Evolutionary conservation across 2,888 invertebrate species (phyloP).

Genomic region (Dicycla oo): DNA sequence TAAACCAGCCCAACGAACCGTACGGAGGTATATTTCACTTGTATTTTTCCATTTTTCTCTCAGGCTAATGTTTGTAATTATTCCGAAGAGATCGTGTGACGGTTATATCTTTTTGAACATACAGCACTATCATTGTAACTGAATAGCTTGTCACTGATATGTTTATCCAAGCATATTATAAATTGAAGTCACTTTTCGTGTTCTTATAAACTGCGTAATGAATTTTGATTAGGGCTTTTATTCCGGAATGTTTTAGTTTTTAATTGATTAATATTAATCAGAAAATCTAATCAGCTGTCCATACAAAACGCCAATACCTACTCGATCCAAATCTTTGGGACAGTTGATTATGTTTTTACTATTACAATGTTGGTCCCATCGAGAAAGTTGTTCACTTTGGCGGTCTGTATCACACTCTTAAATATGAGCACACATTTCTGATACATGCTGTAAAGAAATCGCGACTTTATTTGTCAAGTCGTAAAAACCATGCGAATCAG

Average conservation of each 20-base stretch:
- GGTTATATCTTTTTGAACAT: neutral
- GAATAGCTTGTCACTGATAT: neutral
- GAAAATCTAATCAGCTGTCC: too few relatives aligned
- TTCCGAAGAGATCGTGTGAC: conserved; percentile 22
- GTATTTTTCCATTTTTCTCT: conserved; percentile 32
- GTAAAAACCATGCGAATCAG: neutral
- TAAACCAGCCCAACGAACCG: conserved; percentile 29
- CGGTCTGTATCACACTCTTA: too few relatives aligned
- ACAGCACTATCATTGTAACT: neutral
- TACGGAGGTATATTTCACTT: conserved; percentile 36
- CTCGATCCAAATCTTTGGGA: too few relatives aligned
- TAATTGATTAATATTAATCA: neutral
- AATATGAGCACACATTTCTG: too few relatives aligned
- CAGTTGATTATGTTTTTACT: too few relatives aligned
- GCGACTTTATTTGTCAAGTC: neutral
- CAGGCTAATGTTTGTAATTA: conserved; percentile 44
- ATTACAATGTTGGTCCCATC: too few relatives aligned
- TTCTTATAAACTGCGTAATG: neutral
- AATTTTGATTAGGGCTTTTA: too few relatives aligned
- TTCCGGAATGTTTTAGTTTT: too few relatives aligned
- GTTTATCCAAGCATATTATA: too few relatives aligned
- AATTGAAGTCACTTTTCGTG: too few relatives aligned
- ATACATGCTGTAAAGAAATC: neutral
- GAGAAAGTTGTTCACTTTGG: too few relatives aligned
- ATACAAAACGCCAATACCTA: too few relatives aligned